phyloP scores from a whole-genome alignment of 2,113 vertebrate species.

The Heterochromis multidens region DNA sequence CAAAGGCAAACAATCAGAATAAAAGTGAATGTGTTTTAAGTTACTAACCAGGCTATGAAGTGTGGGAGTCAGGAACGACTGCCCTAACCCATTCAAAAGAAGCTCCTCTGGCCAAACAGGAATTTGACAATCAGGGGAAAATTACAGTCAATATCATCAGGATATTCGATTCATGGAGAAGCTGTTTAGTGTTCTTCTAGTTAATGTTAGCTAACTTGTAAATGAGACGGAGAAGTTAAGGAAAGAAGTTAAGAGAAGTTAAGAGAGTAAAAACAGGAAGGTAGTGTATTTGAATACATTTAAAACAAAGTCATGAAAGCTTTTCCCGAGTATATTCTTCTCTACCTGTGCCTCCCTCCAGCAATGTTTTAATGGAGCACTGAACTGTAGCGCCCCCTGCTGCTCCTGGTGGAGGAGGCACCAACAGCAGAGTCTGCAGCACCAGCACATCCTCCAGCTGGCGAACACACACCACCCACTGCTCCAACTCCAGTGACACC shows the following conservation, averaged over 20 bases:
- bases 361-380: conserved; percentile 86
- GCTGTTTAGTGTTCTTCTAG: too few species aligned
- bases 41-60: background rate
- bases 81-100: too few species aligned
- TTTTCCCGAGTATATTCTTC: background rate
- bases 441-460: conserved; percentile 92
- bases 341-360: conserved; percentile 89
- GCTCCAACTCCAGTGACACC: conserved; percentile 91
- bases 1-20: background rate
- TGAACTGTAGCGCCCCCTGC: conserved; percentile 74
- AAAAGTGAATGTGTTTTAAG: background rate
- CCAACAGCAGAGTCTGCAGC: conserved; percentile 86
- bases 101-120: background rate
- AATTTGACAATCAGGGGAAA: background rate
- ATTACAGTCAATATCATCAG: background rate
- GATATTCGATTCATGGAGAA: background rate
- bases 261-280: background rate
- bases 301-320: background rate
- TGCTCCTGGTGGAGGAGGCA: conserved; percentile 63
- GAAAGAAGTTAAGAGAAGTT: background rate
- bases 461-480: conserved; percentile 90
- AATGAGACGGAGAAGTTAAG: background rate
- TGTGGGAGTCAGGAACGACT: too few species aligned
- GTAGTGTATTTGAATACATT: background rate
- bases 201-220: too few species aligned